These are phyloP conservation scores for Cosmia trapezina DNA, from an alignment of 2,888 invertebrate genomes.

Conservation along the genomic window DNA sequence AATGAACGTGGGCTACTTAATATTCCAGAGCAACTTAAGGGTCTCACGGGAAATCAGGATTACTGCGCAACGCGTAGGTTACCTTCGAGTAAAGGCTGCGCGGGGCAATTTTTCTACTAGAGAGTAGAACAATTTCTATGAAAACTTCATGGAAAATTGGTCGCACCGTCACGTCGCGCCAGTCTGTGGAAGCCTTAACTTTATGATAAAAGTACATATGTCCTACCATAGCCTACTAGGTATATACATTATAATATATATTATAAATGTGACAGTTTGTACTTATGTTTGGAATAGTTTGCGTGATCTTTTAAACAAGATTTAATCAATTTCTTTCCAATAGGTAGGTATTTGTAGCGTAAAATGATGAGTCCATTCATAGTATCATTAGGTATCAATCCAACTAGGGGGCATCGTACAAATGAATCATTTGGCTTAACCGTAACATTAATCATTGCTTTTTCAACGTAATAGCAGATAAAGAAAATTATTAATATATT, in stretches of 20 bases:
- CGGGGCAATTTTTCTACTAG: too few relatives aligned
- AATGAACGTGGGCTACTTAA: conserved; percentile 25
- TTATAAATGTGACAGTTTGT: too few relatives aligned
- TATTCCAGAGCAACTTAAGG: conserved; percentile 32
- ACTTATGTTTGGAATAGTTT: too few relatives aligned
- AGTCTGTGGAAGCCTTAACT: too few relatives aligned
- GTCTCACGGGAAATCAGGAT: conserved; percentile 37
- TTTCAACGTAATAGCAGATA: conserved; percentile 64
- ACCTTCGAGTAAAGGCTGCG: too few relatives aligned
- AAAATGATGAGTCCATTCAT: conserved; percentile 37
- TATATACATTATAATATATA: too few relatives aligned
- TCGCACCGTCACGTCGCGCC: too few relatives aligned
- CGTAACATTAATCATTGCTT: conserved; percentile 63
- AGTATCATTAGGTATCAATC: conserved; percentile 5
- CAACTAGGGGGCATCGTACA: conserved; percentile 46
- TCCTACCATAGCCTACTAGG: too few relatives aligned
- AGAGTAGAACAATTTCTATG: too few relatives aligned
- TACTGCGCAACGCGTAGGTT: not conserved
- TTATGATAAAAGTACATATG: too few relatives aligned
- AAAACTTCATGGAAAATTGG: too few relatives aligned
- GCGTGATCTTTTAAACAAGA: not conserved
- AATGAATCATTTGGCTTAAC: conserved; percentile 64
- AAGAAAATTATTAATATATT: conserved; percentile 56
- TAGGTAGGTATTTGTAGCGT: conserved; percentile 11
- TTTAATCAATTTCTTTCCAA: not conserved